Base-by-base conservation (phyloP, 2,888 invertebrate species). In the Caenorhabditis virilis region DNA sequence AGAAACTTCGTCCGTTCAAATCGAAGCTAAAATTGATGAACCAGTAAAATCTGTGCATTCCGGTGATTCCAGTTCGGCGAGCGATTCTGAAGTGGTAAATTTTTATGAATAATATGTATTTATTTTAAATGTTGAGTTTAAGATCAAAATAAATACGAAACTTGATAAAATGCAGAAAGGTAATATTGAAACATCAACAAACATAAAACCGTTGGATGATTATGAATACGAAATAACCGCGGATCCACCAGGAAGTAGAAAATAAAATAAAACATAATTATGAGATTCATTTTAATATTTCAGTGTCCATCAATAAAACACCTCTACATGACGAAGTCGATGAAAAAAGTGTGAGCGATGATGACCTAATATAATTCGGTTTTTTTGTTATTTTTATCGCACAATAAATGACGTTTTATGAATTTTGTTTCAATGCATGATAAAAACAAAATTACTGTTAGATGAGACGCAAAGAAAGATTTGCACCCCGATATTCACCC, bases 181-280 rank as follows among this genome's bases (percentile, higher is more conserved):
- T 11, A 48, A 36, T 20, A 26, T 45, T 0, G 41, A 30, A 4
- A 22, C 53, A 18, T 2, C 18, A 2, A 27, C 47, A 22, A 23
- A 38, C 20, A 51, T 53, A 48, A 60, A 65, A n/a, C n/a, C n/a
- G n/a, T n/a, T n/a, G n/a, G n/a, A n/a, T n/a, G n/a, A n/a, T 26
- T 66, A 66, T 51, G 66, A 66, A 30, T 66, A 66, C 36, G 66
- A 66, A 57, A 66, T 66, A 9, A 66, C 57, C 20, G 66, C 49
- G 3, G 66, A 66, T 46, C 66, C 66, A 15, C 66, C 66, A 30
- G 66, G 66, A 49, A 53, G 66, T 66, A 46, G 54, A 49, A n/a
- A n/a, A 18, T 25, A n/a, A n/a, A n/a, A n/a, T n/a, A n/a, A n/a
- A n/a, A n/a, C n/a, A n/a, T n/a, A n/a, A n/a, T n/a, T n/a, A n/a